Evolutionary conservation across 2,113 vertebrate species (phyloP).

Genomic region (Daubentonia madagascariensis): DNA sequence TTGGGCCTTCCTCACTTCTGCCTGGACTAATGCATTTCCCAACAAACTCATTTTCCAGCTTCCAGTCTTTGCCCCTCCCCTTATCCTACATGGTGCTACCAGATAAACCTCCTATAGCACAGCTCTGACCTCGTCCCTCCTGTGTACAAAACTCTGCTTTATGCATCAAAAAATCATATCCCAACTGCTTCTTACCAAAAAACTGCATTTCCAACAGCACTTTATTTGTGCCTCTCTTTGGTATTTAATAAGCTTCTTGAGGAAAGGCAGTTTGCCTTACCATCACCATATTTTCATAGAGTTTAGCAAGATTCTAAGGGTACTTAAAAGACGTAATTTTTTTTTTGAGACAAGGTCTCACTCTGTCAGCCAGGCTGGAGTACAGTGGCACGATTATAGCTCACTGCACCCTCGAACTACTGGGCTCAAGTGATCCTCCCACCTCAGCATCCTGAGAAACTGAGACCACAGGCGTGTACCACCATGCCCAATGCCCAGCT

Average conservation of each 20-base stretch:
- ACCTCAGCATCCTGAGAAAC: too few relatives aligned
- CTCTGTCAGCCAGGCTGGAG: too few relatives aligned
- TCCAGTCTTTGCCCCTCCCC: not conserved
- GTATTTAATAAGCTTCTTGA: not conserved
- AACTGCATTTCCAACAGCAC: not conserved
- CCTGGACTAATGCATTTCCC: not conserved
- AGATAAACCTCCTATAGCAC: not conserved
- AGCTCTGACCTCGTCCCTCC: not conserved
- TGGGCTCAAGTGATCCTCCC: too few relatives aligned
- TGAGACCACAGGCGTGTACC: too few relatives aligned
- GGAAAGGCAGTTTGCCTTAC: not conserved
- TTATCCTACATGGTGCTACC: not conserved
- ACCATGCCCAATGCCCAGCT: too few relatives aligned
- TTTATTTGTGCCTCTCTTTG: not conserved
- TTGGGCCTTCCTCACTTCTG: not conserved
- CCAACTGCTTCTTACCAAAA: not conserved
- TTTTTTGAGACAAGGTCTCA: too few relatives aligned
- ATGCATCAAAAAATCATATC: not conserved
- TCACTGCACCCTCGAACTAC: too few relatives aligned
- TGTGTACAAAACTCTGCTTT: not conserved
- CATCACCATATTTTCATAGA: not conserved
- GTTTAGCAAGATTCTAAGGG: not conserved
- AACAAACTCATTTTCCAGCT: not conserved
- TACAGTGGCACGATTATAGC: too few relatives aligned
- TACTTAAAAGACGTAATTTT: not conserved